phyloP scores from a whole-genome alignment of 1,140 invertebrate species.

The Reticulitermes speratus region DNA sequence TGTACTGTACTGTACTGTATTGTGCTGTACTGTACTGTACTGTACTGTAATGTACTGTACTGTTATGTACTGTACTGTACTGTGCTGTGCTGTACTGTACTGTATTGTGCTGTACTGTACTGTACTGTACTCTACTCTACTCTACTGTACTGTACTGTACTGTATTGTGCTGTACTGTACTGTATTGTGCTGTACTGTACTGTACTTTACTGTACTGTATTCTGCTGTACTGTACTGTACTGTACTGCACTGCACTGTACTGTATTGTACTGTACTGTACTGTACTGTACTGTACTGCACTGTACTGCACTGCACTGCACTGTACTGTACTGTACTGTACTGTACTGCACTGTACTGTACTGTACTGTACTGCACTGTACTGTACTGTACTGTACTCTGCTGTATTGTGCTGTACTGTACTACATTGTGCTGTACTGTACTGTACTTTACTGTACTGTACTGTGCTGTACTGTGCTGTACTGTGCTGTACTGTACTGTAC shows the following conservation, averaged over 20 bases:
- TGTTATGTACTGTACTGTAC: slow-evolving; percentile 23
- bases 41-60: too few species aligned
- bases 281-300: background rate
- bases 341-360: background rate
- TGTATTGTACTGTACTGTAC: slow-evolving; percentile 8
- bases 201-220: too few species aligned
- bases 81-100: background rate
- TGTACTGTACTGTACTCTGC: background rate
- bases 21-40: too few species aligned
- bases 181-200: background rate
- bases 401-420: background rate
- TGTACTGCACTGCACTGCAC: too few species aligned
- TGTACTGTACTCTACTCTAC: background rate
- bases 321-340: background rate
- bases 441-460: too few species aligned
- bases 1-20: too few species aligned
- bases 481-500: background rate
- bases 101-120: background rate
- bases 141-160: background rate
- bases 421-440: background rate
- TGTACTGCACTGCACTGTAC: slow-evolving; percentile 7
- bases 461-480: background rate
- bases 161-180: background rate
- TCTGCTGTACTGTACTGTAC: slow-evolving; percentile 9
- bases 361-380: background rate